These are phyloP conservation scores for Coreoperca whiteheadi DNA, from an alignment of 2,113 vertebrate species.

Conservation along the genomic window DNA sequence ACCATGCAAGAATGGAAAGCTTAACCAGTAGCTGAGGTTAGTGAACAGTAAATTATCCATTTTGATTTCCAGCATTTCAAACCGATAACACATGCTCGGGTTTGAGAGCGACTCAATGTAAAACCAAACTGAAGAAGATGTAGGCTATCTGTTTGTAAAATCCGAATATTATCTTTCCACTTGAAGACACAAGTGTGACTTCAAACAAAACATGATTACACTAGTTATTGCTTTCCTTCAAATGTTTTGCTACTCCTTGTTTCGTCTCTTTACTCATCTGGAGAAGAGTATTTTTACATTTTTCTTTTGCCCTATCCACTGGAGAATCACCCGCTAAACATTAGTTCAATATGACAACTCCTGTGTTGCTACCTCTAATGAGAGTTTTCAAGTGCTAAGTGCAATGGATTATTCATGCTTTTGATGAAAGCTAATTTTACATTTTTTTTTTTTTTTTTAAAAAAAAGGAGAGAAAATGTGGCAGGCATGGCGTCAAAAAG, in stretches of 20 bases:
- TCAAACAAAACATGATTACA: neutral
- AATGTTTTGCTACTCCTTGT: neutral
- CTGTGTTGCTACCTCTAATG: conserved; percentile 28
- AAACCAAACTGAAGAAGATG: neutral
- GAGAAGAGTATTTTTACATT: no score
- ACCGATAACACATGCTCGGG: neutral
- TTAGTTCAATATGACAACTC: conserved; percentile 21
- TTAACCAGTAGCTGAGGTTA: neutral
- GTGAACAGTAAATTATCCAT: neutral
- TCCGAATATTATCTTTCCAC: neutral
- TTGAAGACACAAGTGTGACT: neutral
- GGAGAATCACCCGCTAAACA: conserved; percentile 16
- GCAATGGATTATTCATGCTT: conserved; percentile 47
- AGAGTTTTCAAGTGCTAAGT: conserved; percentile 37
- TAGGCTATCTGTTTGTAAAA: neutral
- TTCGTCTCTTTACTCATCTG: conserved; percentile 1
- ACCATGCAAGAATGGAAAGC: neutral
- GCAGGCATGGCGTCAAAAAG: conserved; percentile 6
- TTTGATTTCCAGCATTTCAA: neutral
- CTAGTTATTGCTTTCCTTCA: neutral
- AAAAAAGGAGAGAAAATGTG: conserved; percentile 7
- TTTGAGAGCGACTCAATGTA: neutral
- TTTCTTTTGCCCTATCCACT: neutral
- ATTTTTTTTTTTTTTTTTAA: no score
- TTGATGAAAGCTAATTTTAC: conserved; percentile 44